Conservation (phyloP, 64 coral and sea anemone genomes). For the Pocillopora damicornis region DNA sequence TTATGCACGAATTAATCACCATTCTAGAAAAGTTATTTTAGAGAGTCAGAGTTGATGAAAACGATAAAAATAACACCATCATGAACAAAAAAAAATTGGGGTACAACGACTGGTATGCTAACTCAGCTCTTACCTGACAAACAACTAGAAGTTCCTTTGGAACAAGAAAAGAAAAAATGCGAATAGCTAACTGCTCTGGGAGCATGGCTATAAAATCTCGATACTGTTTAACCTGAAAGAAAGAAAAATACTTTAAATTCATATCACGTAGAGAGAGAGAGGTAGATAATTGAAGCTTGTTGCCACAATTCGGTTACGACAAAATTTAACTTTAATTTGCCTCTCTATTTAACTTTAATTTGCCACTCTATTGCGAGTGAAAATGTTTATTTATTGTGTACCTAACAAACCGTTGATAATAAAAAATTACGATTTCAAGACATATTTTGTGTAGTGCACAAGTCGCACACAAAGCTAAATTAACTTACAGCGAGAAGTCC, state of each 20-base stretch:
- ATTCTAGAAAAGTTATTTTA: no score
- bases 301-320: neutral
- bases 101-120: neutral
- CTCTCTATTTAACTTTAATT: no score
- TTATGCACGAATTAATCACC: no score
- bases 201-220: conserved; percentile 83
- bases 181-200: conserved; percentile 68
- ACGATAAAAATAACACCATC: neutral
- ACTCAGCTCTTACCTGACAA: conserved; percentile 54
- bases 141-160: conserved; percentile 74
- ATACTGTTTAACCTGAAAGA: conserved; percentile 81
- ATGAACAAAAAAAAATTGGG: neutral
- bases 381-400: no score
- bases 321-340: no score
- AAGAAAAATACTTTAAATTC: neutral
- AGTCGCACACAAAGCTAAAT: neutral
- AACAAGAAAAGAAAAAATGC: conserved; percentile 70
- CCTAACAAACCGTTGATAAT: no score
- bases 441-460: neutral
- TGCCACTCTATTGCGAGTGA: no score
- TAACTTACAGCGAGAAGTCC: conserved; percentile 72
- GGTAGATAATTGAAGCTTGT: neutral
- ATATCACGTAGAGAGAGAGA: neutral
- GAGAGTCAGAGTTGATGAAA: no score
- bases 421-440: no score